These are phyloP conservation scores for Schmidtea mediterranea DNA, from an alignment of 1,140 invertebrate species.

Conservation along the genomic window DNA sequence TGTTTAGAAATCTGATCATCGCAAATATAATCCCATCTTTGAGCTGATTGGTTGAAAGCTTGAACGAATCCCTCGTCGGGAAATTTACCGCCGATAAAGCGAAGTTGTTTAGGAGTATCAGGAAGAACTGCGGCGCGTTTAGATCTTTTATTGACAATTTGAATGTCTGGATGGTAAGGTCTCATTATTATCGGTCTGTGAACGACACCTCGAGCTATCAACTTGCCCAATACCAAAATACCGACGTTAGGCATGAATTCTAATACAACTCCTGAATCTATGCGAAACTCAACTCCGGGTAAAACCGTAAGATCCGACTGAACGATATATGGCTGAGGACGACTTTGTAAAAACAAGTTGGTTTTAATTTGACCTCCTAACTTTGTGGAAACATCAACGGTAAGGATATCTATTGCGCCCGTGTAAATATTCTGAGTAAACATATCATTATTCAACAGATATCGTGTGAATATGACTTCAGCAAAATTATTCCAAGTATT, in stretches of 20 bases:
- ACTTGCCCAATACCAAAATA: slow-evolving; percentile 65
- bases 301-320: slow-evolving; percentile 75
- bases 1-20: slow-evolving; percentile 52
- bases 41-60: slow-evolving; percentile 68
- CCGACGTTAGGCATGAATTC: slow-evolving; percentile 88
- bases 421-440: slow-evolving; percentile 27
- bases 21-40: slow-evolving; percentile 85
- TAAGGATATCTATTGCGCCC: slow-evolving; percentile 11
- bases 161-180: slow-evolving; percentile 25
- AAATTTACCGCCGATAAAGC: slow-evolving; percentile 13
- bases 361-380: slow-evolving; percentile 54
- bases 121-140: background rate
- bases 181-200: slow-evolving; percentile 54
- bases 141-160: background rate
- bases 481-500: slow-evolving; percentile 98
- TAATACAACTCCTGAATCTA: slow-evolving; percentile 60
- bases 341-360: slow-evolving; percentile 39
- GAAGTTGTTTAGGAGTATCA: background rate
- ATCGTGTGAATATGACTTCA: slow-evolving; percentile 60
- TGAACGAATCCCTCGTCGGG: slow-evolving; percentile 48
- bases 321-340: slow-evolving; percentile 48
- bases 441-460: slow-evolving; percentile 30
- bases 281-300: slow-evolving; percentile 53
- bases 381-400: slow-evolving; percentile 8
- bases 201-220: slow-evolving; percentile 51